phyloP scores from a whole-genome alignment of 1,140 invertebrate species.

The Hypothenemus hampei region DNA sequence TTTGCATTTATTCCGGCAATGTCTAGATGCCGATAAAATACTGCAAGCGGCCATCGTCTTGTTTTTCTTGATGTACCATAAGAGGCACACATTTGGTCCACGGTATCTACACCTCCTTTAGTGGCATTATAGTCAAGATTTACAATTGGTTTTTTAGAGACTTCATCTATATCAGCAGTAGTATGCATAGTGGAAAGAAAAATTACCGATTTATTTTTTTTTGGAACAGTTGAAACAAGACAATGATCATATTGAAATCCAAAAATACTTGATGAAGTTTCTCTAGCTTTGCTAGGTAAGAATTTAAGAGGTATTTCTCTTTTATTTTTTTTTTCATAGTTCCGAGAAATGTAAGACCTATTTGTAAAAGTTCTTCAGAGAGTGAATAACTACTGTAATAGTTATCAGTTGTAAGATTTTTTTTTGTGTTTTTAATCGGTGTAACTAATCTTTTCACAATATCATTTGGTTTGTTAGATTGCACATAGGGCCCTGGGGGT shows the following conservation, averaged over 20 bases:
- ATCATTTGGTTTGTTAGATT: constrained; percentile 3
- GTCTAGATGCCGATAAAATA: constrained; percentile 46
- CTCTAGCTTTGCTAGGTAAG: not conserved
- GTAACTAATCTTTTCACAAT: not conserved
- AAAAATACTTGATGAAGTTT: constrained; percentile 3
- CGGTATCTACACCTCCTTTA: constrained; percentile 47
- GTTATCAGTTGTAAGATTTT: constrained; percentile 21
- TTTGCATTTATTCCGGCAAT: constrained; percentile 51
- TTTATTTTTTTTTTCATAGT: constrained; percentile 12
- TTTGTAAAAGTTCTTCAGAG: constrained; percentile 1
- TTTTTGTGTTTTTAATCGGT: not conserved
- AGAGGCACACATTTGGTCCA: constrained; percentile 45
- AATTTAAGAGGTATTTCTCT: not conserved
- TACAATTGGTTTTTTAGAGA: constrained; percentile 19
- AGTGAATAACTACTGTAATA: constrained; percentile 6
- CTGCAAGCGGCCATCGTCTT: constrained; percentile 16
- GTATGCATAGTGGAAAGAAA: constrained; percentile 38
- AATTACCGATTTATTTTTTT: constrained; percentile 34
- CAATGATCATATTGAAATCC: not conserved
- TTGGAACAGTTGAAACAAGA: constrained; percentile 16
- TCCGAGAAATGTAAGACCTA: constrained; percentile 3
- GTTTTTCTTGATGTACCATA: constrained; percentile 34
- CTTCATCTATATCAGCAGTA: not conserved
- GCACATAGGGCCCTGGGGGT: constrained; percentile 30
- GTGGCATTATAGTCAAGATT: constrained; percentile 44